phyloP scores from a whole-genome alignment of 1,140 invertebrate genomes.

The Hypsibius dujardini region DNA sequence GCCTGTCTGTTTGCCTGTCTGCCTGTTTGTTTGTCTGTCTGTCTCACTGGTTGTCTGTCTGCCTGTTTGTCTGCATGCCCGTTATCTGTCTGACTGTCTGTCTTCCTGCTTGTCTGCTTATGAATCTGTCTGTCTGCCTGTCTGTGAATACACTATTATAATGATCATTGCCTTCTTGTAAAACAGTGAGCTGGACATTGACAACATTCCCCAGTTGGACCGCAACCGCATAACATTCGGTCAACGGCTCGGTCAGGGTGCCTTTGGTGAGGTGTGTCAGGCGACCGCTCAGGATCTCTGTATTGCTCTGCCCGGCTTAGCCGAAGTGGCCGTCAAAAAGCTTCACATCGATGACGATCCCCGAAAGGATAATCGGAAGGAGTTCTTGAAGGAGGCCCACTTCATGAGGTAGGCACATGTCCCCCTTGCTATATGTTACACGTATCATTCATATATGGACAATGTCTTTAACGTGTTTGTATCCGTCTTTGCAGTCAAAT shows the following conservation, averaged over 20 bases:
- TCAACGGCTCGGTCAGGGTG: slow-evolving; percentile 77
- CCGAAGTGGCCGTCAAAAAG: slow-evolving; percentile 42
- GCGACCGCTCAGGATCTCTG: slow-evolving; percentile 18
- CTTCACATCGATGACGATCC: slow-evolving; percentile 84
- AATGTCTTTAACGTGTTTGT: not conserved
- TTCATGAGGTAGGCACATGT: slow-evolving; percentile 51
- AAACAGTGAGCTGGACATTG: not conserved
- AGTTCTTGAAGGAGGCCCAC: slow-evolving; percentile 88
- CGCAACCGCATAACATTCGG: slow-evolving; percentile 58
- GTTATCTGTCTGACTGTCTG: not conserved
- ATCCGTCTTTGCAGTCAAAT: slow-evolving; percentile 48
- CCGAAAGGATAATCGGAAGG: slow-evolving; percentile 66
- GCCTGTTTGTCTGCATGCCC: too few relatives aligned
- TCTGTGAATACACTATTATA: too few relatives aligned
- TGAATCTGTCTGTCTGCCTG: too few relatives aligned
- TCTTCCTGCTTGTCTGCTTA: too few relatives aligned
- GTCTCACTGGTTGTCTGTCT: too few relatives aligned
- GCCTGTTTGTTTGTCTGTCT: too few relatives aligned
- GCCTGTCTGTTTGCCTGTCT: too few relatives aligned
- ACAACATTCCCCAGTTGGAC: slow-evolving; percentile 53
- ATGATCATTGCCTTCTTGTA: too few relatives aligned
- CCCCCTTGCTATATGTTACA: too few relatives aligned
- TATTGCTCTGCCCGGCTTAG: slow-evolving; percentile 20
- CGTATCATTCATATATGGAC: too few relatives aligned
- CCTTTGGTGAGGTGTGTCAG: slow-evolving; percentile 51